Evolutionary conservation across 2,113 vertebrate genomes (phyloP).

Genomic region (Gymnarchus niloticus): DNA sequence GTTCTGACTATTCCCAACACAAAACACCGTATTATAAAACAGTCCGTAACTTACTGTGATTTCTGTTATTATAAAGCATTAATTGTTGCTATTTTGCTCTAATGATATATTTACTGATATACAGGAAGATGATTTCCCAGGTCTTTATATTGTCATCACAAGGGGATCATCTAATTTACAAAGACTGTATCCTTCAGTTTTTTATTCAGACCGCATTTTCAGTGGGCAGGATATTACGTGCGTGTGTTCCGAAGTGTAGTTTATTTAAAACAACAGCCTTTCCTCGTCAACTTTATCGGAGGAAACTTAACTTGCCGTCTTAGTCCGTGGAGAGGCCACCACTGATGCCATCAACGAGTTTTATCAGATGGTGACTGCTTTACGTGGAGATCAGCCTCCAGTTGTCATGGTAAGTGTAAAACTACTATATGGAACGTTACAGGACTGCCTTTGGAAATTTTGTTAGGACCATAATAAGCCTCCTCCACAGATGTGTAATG

Average conservation of each 20-base stretch:
- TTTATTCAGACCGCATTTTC: not conserved
- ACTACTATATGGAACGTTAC: not conserved
- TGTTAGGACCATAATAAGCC: no score
- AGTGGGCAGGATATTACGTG: not conserved
- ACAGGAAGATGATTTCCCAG: constrained; percentile 71
- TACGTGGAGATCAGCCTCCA: constrained; percentile 73
- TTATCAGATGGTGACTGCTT: constrained; percentile 71
- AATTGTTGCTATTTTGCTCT: not conserved
- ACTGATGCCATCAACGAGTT: constrained; percentile 63
- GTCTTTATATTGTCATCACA: constrained; percentile 81
- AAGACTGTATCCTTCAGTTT: constrained; percentile 76
- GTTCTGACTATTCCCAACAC: not conserved
- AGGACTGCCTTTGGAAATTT: not conserved
- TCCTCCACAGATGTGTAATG: not conserved
- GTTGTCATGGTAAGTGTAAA: constrained; percentile 73
- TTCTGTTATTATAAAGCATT: not conserved
- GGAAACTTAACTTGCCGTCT: constrained; percentile 25
- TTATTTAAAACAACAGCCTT: not conserved
- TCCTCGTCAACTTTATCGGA: not conserved
- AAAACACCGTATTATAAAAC: not conserved
- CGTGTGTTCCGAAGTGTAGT: not conserved
- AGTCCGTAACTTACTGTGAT: not conserved
- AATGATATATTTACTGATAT: not conserved
- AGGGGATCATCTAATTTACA: constrained; percentile 80
- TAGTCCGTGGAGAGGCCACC: constrained; percentile 70